phyloP scores from a whole-genome alignment of 2,797 vertebrate genomes.

The Todus mexicanus region DNA sequence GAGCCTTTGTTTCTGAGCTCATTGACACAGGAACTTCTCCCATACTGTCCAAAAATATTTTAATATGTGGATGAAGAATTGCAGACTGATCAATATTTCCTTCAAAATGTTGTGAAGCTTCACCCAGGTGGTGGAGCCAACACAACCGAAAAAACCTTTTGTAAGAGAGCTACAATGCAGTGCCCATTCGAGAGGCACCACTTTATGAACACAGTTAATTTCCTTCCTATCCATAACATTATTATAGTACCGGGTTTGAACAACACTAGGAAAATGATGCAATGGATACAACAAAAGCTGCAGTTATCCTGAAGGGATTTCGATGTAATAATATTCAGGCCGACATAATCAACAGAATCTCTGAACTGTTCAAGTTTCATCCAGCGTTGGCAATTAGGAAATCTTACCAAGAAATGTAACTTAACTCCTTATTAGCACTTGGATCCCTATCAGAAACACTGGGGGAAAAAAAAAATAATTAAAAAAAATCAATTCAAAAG shows the following conservation, averaged over 20 bases:
- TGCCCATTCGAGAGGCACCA: not conserved
- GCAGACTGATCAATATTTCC: not conserved
- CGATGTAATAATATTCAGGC: constrained; percentile 2
- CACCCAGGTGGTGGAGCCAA: not conserved
- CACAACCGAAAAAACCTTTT: not conserved
- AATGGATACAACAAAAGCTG: constrained; percentile 26
- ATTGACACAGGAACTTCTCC: not conserved
- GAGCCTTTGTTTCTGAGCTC: not conserved
- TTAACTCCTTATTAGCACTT: constrained; percentile 50
- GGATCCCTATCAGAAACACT: constrained; percentile 14
- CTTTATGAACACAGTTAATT: not conserved
- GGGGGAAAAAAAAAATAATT: not conserved
- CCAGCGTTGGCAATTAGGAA: constrained; percentile 16
- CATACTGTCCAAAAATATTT: not conserved
- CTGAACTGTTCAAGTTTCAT: constrained; percentile 24
- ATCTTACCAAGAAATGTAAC: constrained; percentile 39
- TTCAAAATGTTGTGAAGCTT: not conserved
- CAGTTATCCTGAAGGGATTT: constrained; percentile 19
- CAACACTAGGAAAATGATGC: not conserved
- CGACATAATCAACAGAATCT: constrained; percentile 51
- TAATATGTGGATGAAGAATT: not conserved
- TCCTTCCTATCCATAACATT: not conserved
- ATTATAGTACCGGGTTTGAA: not conserved
- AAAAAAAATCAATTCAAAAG: constrained; percentile 1
- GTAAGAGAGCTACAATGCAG: no score